Base-by-base conservation (phyloP, 2,113 vertebrate genomes). In the Pygathrix nemaeus region DNA sequence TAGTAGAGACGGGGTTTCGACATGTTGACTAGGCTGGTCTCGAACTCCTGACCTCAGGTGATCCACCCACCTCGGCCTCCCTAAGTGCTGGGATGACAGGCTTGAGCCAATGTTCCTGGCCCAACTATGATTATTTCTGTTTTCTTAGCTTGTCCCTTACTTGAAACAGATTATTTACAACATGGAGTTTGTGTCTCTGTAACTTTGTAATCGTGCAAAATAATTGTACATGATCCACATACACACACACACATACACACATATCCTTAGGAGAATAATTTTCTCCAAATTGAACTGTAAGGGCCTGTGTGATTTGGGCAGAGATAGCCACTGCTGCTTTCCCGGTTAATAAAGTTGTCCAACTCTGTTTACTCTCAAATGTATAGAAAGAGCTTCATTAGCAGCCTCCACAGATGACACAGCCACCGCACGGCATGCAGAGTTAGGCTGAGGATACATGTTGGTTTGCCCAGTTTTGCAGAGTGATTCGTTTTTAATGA, bases 401-500 rank as follows among this genome's bases (percentile, higher is more conserved):
- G 85, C 76, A 55, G 27, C 81, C 25, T 55, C 61, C 27, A 1
- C 3, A 23, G 82, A 9, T 32, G 40, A 32, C 50, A 45, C 2
- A 38, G 40, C 76, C 81, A 2, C 52, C 59, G 40, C 55, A 8
- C 16, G 68, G 38, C 73, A 23, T 6, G 2, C 66, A 61, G 70
- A 17, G 9, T 27, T 17, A 2, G 75, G 18, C 57, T 61, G 7
- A 6, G 50, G 61, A 23, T 64, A 64, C 30, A 64, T 8, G 66
- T 4, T 0, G 79, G 92, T 45, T 59, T 57, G 21, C 89, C 82
- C 73, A 4, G 0, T 18, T 72, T n/a, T 61, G 79, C 78, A n/a
- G 83, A 79, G 72, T 45, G 87, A 92, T 83, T 66, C 16, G 90
- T 80, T 64, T 87, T 76, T 88, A 88, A 85, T 87, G 88, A 88